Evolutionary conservation across 1,140 invertebrate species (phyloP).

Genomic region (Agrypnia vestita): DNA sequence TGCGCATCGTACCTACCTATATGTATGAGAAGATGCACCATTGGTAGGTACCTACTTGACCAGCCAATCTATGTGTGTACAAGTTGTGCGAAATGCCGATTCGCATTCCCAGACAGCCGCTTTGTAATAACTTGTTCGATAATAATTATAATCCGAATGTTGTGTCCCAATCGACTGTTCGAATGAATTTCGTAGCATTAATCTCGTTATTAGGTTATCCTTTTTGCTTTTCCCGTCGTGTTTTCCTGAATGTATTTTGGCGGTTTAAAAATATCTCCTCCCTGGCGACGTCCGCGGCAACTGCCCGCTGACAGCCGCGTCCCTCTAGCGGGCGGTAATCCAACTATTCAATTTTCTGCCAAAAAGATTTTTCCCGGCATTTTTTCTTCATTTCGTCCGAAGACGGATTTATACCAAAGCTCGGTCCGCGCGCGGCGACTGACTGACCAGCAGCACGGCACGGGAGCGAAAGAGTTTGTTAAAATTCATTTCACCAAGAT

Average conservation of each 20-base stretch:
- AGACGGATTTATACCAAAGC: conserved; percentile 39
- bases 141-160: too few species aligned
- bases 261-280: background rate
- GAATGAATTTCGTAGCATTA: too few species aligned
- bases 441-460: background rate
- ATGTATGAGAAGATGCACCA: too few species aligned
- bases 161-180: too few species aligned
- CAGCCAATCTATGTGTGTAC: too few species aligned
- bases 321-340: conserved; percentile 65
- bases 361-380: conserved; percentile 66
- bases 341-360: conserved; percentile 71
- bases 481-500: background rate
- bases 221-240: too few species aligned
- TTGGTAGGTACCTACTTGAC: too few species aligned
- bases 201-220: too few species aligned
- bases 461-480: background rate
- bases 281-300: conserved; percentile 1
- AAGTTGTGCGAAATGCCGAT: too few species aligned
- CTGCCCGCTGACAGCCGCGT: background rate
- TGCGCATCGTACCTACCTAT: too few species aligned
- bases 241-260: background rate
- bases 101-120: too few species aligned
- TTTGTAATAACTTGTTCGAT: too few species aligned
- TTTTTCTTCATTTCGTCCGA: conserved; percentile 62
- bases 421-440: background rate